These are phyloP conservation scores for Drosophila santomea DNA, from an alignment of 1,140 invertebrate genomes.

Conservation along the genomic window DNA sequence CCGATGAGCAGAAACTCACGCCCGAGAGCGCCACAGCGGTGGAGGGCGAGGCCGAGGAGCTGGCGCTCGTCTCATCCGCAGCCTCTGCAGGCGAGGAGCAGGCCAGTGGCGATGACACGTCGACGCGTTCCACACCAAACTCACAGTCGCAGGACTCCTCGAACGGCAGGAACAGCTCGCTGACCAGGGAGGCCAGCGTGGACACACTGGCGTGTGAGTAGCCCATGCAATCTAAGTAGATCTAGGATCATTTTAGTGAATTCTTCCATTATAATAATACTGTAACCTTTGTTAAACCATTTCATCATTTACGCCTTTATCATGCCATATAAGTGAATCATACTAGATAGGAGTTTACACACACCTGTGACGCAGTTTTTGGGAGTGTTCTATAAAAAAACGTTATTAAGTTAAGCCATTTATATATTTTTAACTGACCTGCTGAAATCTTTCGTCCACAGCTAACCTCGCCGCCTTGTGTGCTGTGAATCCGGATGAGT, in stretches of 20 bases:
- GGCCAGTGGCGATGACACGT: slow-evolving; percentile 63
- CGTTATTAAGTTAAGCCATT: background rate
- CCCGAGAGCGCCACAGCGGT: slow-evolving; percentile 43
- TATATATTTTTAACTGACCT: background rate
- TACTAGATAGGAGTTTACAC: no score
- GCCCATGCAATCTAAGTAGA: background rate
- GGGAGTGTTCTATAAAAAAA: no score
- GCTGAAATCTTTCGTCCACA: slow-evolving; percentile 4
- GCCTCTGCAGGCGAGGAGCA: slow-evolving; percentile 71
- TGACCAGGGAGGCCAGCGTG: slow-evolving; percentile 87
- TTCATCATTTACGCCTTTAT: background rate
- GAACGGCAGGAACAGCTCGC: slow-evolving; percentile 85
- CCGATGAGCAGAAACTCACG: slow-evolving; percentile 37
- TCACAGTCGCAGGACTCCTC: slow-evolving; percentile 68
- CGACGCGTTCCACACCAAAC: slow-evolving; percentile 71
- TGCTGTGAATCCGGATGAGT: slow-evolving; percentile 88
- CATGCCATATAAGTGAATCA: background rate
- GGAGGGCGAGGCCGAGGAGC: slow-evolving; percentile 61
- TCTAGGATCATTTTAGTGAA: no score
- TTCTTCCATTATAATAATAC: no score
- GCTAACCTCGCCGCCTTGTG: slow-evolving; percentile 71
- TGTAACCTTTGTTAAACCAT: background rate
- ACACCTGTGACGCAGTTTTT: no score
- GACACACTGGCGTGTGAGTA: slow-evolving; percentile 87
- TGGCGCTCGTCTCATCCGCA: slow-evolving; percentile 70